Base-by-base conservation (phyloP, 2,113 vertebrate species). In the Sclerurus mexicanus region DNA sequence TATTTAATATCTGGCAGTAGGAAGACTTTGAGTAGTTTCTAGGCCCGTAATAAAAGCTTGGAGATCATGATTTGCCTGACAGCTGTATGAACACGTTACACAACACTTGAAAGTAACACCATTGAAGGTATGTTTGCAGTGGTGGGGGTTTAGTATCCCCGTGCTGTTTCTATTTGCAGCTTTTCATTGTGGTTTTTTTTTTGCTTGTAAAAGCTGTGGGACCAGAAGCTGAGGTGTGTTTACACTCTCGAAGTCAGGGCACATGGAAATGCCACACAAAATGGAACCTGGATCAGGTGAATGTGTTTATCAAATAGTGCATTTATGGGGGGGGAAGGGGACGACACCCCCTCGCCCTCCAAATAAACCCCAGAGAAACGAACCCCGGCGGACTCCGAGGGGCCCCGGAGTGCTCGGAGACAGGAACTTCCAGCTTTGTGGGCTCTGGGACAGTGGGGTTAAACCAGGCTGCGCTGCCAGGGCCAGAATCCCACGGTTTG, bases 31-130 rank as follows among this genome's bases (percentile, higher is more conserved):
- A 44, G 4, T 68, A 85, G 62, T 85, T 94, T 64, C 59, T 91
- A 72, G 89, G 91, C 59, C 20, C 50, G 96, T 97, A 96, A 62
- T 97, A 96, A 97, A 97, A 97, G 82, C 93, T 62, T 90, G 88
- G 97, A 97, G 95, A 94, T 96, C 96, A 86, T 87, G 96, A 85
- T 96, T 95, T 84, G 95, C 90, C 83, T 92, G 77, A 77, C 96
- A 97, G 92, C 94, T 91, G 74, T 94, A 87, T 25, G 72, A 95
- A 95, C 93, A 93, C 90, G 50, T 93, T 91, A 73, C 44, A 84
- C 90, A 87, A 80, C 96, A 60, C 95, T 95, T 97, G 94, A 97
- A 98, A 83, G 72, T 9, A 85, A 59, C 30, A 39, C 77, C 53
- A 53, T 31, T 68, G 30, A 91, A 89, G 86, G 46, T 37, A n/a